Conservation (phyloP, 2,888 invertebrate species). For the Rhingia rostrata region DNA sequence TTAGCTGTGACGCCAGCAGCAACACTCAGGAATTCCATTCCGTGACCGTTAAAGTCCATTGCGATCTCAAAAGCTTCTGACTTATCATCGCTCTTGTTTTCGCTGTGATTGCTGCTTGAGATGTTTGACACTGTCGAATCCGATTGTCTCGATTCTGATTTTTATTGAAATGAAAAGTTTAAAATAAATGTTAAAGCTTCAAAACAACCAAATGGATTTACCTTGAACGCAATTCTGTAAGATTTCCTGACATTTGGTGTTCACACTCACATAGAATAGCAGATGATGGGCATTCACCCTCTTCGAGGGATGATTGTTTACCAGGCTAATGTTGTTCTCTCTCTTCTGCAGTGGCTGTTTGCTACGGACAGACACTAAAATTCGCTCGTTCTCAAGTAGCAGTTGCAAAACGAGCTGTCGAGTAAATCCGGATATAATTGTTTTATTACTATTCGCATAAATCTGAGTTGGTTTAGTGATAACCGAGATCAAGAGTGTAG, state of each 20-base stretch:
- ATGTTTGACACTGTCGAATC: constrained; percentile 76
- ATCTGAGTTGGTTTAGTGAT: constrained; percentile 76
- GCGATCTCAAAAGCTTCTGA: constrained; percentile 76
- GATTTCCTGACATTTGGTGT: constrained; percentile 89
- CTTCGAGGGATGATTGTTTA: constrained; percentile 86
- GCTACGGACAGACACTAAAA: constrained; percentile 88
- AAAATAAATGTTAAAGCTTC: constrained; percentile 23
- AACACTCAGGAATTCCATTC: constrained; percentile 87
- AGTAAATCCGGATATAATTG: constrained; percentile 91
- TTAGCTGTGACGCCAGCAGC: constrained; percentile 94
- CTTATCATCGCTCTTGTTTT: constrained; percentile 76
- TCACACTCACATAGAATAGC: constrained; percentile 89
- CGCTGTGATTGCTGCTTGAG: constrained; percentile 76
- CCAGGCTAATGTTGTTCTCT: constrained; percentile 78
- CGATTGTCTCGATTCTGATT: constrained; percentile 78
- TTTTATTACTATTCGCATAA: constrained; percentile 70
- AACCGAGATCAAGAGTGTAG: constrained; percentile 86
- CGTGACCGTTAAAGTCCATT: constrained; percentile 81
- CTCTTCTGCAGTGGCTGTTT: constrained; percentile 80
- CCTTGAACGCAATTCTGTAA: constrained; percentile 86
- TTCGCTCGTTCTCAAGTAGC: constrained; percentile 92
- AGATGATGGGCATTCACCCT: constrained; percentile 89
- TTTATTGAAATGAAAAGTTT: constrained; percentile 78
- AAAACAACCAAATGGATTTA: constrained; percentile 70
- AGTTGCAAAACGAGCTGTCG: constrained; percentile 93